Percentiles rank a stretch among this genome's conserved stretches.
Conservation (phyloP, 2,888 invertebrate genomes). For the Hedya salicella region DNA sequence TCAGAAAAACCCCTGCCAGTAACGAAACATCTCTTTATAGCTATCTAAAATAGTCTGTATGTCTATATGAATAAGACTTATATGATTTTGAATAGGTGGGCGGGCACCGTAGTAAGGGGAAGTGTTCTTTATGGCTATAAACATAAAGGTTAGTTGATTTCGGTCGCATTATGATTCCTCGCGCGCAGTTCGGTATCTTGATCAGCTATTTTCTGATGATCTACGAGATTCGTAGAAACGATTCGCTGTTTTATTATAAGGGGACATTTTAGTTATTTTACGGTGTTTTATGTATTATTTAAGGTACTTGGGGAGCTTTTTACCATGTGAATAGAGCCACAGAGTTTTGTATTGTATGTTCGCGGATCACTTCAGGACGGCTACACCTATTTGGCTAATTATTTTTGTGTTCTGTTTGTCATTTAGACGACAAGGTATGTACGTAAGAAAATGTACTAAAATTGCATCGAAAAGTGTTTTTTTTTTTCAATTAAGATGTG, state of each 20-base stretch:
- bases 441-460: too few species aligned
- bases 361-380: too few species aligned
- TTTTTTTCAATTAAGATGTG: too few species aligned
- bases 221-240: conserved; percentile 39
- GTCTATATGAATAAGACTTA: conserved; percentile 26
- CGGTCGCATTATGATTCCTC: conserved; percentile 30
- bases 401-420: too few species aligned
- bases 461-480: too few species aligned
- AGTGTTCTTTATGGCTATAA: conserved; percentile 31
- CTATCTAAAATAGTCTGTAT: conserved; percentile 33
- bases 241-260: conserved; percentile 12
- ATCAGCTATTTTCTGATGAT: conserved; percentile 45
- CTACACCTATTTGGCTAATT: too few species aligned
- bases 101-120: conserved; percentile 7
- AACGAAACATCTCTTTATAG: conserved; percentile 20
- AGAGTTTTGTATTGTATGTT: too few species aligned
- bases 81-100: conserved; percentile 21
- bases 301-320: not conserved
- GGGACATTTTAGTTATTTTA: conserved; percentile 14
- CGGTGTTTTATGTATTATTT: conserved; percentile 6
- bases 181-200: conserved; percentile 31
- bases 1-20: conserved; percentile 27
- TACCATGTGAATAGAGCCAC: not conserved
- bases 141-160: conserved; percentile 29
- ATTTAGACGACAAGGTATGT: too few species aligned